Evolutionary conservation across 92 coral and sea anemone species (phyloP), one percentile per base, ranked within the genome.

Genomic region (Chrysogorgia sp.): DNA sequence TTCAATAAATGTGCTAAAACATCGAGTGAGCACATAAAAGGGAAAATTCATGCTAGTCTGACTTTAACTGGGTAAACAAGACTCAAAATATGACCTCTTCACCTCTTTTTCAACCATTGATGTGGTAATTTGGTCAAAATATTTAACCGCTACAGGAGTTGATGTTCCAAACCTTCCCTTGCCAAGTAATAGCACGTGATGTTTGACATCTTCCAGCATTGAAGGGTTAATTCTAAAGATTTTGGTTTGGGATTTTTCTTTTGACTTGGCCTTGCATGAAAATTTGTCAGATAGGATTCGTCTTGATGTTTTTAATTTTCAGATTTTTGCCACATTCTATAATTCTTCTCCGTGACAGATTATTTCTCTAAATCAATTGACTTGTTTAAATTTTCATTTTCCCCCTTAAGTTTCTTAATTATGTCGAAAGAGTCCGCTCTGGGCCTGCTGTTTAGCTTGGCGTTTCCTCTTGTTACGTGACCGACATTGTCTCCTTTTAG

Each of bases 101-200:
- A 88, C 90, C 47, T 86, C 87, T 24, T 65, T 74, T 75, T 86
- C 70, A 67, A 86, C 86, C 31, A 69, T 10, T 43, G 76, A 67
- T 63, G 56, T 26, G 41, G 58, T 40, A 35, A 81, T 69, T 21
- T 71, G 17, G 8, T 75, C 81, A 47, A 86, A 86, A 58, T 86
- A 90, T 32, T 84, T 90, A 0, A 90, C 93, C 17, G 93, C 90
- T 25, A 90, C 86, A 49, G 86, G 86, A 32, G 88, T 34, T 19
- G 86, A 83, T 20, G 88, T 77, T 1, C 90, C 90, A 86, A 89
- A 78, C 79, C 85, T 86, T 57, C 90, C 93, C 37, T 56, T 89
- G 21, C 93, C 90, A 33, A 89, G 50, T 10, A 75, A 63, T 26
- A 15, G n/a, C 6, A 19, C 12, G 40, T 48, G 31, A 40, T 34